Evolutionary conservation across 2,113 vertebrate genomes (phyloP).

Genomic region (Ciconia maguari): DNA sequence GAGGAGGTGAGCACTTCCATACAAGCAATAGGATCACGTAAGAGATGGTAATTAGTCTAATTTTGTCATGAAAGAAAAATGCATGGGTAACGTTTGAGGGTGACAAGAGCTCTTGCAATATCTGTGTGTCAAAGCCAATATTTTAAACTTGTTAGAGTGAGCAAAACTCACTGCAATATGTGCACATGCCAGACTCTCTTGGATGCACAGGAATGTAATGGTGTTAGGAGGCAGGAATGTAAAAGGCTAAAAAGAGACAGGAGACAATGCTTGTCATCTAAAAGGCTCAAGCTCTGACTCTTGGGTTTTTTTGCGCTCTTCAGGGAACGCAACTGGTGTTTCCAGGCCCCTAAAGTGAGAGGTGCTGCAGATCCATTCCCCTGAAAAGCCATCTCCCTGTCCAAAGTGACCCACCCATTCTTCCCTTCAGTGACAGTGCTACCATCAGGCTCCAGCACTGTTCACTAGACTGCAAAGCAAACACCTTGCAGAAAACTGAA

Average conservation of each 20-base stretch:
- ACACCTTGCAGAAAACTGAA: background rate
- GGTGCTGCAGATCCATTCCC: background rate
- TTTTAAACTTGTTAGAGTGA: background rate
- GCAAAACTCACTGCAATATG: background rate
- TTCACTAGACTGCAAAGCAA: background rate
- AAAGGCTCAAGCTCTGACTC: background rate
- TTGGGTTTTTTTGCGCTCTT: background rate
- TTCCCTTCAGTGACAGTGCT: background rate
- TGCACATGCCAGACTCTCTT: accelerated
- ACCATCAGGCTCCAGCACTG: background rate
- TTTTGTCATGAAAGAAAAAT: background rate
- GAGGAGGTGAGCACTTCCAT: background rate
- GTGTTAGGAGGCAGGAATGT: background rate
- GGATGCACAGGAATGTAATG: background rate
- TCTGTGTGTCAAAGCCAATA: background rate
- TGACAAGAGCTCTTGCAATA: background rate
- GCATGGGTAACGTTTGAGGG: background rate
- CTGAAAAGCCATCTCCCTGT: background rate
- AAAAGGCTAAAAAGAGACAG: background rate
- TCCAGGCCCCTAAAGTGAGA: background rate
- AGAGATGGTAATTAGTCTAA: background rate
- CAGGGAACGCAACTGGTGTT: background rate
- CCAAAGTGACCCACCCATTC: background rate
- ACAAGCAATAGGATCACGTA: background rate
- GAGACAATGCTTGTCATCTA: background rate